Base-by-base conservation (phyloP, 2,888 invertebrate genomes). In the Drosophila anceps region DNA sequence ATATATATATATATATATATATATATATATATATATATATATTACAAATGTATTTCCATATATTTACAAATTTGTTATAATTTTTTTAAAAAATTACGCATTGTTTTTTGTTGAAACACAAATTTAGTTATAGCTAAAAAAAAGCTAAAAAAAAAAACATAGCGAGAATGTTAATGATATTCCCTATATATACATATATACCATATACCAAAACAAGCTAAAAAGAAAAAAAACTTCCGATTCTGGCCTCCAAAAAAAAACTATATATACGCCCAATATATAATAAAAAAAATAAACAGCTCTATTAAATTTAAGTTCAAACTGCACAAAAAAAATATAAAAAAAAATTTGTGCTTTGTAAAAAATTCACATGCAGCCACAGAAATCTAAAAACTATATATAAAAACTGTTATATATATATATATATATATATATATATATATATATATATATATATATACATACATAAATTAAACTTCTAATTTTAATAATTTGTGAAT, bases 51-150 rank as follows among this genome's bases (percentile, higher is more conserved):
- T 88, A 87, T 87, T 81, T 81, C 76, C 76, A 35, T 53, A 78
- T 86, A 78, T 86, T 84, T 78, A 79, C 58, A 69, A 84, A 70
- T 70, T 82, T 88, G 90, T 84, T 84, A 84, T 84, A 62, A 82
- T 88, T 84, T 83, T 68, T 73, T 18, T 39, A 4, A 13, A 79
- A 27, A 48, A 88, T 35, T 35, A 85, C 65, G 82, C 62, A 81
- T 81, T 78, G 79, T 78, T 88, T 88, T 89, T 84, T 84, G 90
- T 84, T 84, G 87, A 80, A 8, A 50, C 81, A 81, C 83, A 75
- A 81, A 73, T 61, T 74, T 76, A 87, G 83, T 77, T 89, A 61
- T 79, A 77, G 58, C 27, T 46, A 46, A 55, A 24, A 48, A 24
- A n/a, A 20, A 39, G 29, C 29, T 33, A 51, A 50, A 31, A 31